Base-by-base conservation (phyloP, 2,113 vertebrate genomes). In the Pseudorectes ferrugineus region DNA sequence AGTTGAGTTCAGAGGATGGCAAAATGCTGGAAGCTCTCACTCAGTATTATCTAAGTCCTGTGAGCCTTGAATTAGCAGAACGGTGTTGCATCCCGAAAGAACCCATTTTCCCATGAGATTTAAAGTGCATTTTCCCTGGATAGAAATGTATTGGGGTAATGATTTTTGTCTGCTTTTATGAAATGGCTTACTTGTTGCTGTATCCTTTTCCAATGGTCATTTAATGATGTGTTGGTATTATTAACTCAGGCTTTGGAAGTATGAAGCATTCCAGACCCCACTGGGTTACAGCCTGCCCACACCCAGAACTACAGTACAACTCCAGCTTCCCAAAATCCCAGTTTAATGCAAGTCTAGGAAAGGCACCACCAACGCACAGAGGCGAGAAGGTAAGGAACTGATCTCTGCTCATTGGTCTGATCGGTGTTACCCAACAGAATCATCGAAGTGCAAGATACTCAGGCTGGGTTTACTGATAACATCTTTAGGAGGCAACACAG, bases 11-110 rank as follows among this genome's bases (percentile, higher is more conserved):
- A 71, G 61, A 76, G 40, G 18, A 70, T 11, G 66, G 38, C 49
- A 68, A 74, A 91, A 75, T 46, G n/a, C 77, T 89, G 61, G 38
- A 73, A 84, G 65, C 48, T 84, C 59, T 51, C 17, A 33, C 24
- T 55, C 36, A 5, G 12, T 58, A 6, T 70, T 59, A 18, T 28
- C 42, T 26, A 11, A 42, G 20, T 29, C 52, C 49, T 49, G 24
- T 36, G 40, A 85, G 38, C 70, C 35, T 77, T 58, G 33, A 29
- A 26, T 84, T 54, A 58, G n/a, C 54, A 57, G 66, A 88, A 51
- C 22, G n/a, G 4, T 25, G 21, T 42, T 91, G n/a, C 22, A 57
- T 21, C 29, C 43, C 0, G 0, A 52, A 77, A 75, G 9, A 78
- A 25, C 5, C 11, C 25, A 1, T 58, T 81, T 89, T 75, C 46